Evolutionary conservation across 1,140 invertebrate genomes (phyloP), one percentile per base, ranked within the genome.

Genomic region (Pseudomyrmex gracilis): DNA sequence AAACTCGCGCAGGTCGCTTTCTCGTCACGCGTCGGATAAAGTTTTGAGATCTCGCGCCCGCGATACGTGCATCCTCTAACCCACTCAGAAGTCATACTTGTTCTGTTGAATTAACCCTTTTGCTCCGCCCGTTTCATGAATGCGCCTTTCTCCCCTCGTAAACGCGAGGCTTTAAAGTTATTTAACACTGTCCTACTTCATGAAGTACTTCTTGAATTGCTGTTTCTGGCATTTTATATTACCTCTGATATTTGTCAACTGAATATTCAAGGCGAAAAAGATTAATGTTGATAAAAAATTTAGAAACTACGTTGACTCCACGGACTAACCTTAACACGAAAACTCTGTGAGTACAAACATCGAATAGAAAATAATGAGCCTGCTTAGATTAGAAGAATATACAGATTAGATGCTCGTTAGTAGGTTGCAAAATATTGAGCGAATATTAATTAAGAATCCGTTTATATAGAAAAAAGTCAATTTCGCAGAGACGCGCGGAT

Each of bases 1-100:
- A 55, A 82, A 82, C 49, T 82, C 57, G 49, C 34, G 15, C 9
- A 20, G 17, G 12, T 58, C 53, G 34, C 58, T 74, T 67, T 49
- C 78, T 34, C 60, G 85, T 76, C 57, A 87, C 78, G 58, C 57
- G 53, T 53, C 45, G 58, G 12, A 58, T 34, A 87, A 87, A 86
- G 43, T 76, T 86, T 71, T 83, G 85, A 83, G 86, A 60, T 63
- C 71, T 51, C 47, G 70, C 60, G 67, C n/a, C 24, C 45, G 55
- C 55, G 64, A 78, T 78, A 70, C 34, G 34, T 34, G 34, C 20
- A 51, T 34, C 10, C 17, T 66, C 20, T 47, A 55, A 67, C 24
- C 51, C 43, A 2, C 15, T 53, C 8, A 34, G 13, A 47, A 47
- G 20, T 45, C 45, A 17, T 70, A 20, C 49, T 34, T 58, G 58